Percentiles rank a stretch among this genome's conserved stretches.
Conservation (phyloP, 92 coral and sea anemone genomes). For the Porites divaricata region DNA sequence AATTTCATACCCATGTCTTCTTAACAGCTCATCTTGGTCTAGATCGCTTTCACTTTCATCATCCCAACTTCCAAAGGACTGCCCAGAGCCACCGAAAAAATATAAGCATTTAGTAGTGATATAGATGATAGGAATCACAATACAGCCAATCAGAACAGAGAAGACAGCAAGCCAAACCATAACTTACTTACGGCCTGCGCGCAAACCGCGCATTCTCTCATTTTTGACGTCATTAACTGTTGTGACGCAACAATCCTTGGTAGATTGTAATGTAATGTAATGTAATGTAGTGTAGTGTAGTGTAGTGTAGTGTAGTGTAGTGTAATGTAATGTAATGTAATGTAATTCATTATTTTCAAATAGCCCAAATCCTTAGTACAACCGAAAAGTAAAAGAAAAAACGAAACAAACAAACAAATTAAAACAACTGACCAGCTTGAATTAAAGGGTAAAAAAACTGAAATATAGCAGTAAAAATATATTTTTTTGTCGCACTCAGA, state of each 20-base stretch:
- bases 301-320: too few relatives aligned
- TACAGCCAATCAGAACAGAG: constrained; percentile 34
- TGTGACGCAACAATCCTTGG: not conserved
- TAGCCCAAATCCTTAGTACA: too few relatives aligned
- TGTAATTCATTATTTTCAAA: too few relatives aligned
- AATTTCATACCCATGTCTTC: constrained; percentile 68
- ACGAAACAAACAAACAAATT: too few relatives aligned
- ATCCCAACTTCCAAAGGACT: not conserved
- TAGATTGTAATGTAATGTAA: too few relatives aligned
- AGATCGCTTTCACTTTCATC: not conserved
- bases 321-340: too few relatives aligned
- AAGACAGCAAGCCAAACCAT: constrained; percentile 23
- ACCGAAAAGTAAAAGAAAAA: too few relatives aligned
- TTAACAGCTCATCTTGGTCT: constrained; percentile 33
- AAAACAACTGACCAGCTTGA: too few relatives aligned
- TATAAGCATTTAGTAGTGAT: constrained; percentile 1
- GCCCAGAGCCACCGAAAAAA: not conserved
- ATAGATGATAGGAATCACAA: constrained; percentile 13
- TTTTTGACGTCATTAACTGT: constrained; percentile 1
- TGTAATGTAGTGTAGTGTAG: too few relatives aligned
- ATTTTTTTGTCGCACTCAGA: too few relatives aligned
- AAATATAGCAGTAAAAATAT: too few relatives aligned
- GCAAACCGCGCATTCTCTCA: constrained; percentile 18
- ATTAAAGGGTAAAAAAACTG: too few relatives aligned
- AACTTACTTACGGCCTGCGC: not conserved